These are phyloP conservation scores for Hucho hucho DNA, from an alignment of 2,113 vertebrate genomes.

Conservation along the genomic window DNA sequence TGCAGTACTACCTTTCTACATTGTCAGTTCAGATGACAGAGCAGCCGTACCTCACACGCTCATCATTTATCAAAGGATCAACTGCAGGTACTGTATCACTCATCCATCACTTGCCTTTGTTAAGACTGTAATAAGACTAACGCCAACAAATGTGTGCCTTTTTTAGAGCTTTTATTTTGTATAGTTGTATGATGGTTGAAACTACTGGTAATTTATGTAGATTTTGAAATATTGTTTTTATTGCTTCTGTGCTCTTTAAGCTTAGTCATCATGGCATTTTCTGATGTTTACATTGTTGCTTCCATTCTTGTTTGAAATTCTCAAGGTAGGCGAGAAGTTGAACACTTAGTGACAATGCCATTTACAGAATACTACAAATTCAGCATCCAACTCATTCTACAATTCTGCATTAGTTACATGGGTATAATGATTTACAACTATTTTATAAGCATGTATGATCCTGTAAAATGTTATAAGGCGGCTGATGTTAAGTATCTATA, in stretches of 20 bases:
- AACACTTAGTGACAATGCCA: too few species aligned
- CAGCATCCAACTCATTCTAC: too few species aligned
- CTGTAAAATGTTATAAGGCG: too few species aligned
- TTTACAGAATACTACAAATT: too few species aligned
- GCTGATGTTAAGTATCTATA: too few species aligned
- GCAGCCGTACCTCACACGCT: neutral
- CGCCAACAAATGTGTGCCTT: neutral
- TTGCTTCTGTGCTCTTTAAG: neutral
- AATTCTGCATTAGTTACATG: too few species aligned
- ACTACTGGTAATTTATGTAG: neutral
- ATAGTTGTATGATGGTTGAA: neutral
- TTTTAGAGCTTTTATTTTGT: neutral
- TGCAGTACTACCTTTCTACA: neutral
- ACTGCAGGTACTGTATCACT: slow-evolving; percentile 29
- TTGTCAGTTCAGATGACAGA: slow-evolving; percentile 40
- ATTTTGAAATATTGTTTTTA: neutral
- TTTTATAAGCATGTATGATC: too few species aligned
- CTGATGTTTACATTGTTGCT: neutral
- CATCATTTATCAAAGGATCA: slow-evolving; percentile 24
- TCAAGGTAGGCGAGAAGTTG: too few species aligned
- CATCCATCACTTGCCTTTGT: neutral
- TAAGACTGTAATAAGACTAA: neutral
- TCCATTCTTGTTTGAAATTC: too few species aligned
- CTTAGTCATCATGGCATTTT: neutral
- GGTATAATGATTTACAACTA: too few species aligned